phyloP scores from a whole-genome alignment of 2,888 invertebrate genomes.

The Spicauda simplicius region DNA sequence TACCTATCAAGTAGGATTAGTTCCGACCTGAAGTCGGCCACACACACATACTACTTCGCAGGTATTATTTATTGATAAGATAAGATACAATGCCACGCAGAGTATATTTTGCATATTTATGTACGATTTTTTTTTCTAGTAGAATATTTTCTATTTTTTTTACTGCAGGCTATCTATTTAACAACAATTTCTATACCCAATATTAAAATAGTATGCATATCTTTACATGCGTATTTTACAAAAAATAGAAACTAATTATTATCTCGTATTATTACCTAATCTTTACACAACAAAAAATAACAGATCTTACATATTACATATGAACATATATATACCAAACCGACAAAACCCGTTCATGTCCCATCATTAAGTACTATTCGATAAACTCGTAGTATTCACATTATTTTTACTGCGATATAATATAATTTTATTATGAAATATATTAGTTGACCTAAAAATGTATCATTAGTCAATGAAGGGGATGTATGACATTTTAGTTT shows the following conservation, averaged over 20 bases:
- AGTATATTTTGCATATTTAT: too few relatives aligned
- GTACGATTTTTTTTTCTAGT: background rate
- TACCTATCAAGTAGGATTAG: too few relatives aligned
- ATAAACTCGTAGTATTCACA: constrained; percentile 11
- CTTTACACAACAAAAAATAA: constrained; percentile 10
- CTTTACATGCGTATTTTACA: background rate
- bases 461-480: too few relatives aligned
- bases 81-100: too few relatives aligned
- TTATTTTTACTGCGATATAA: background rate
- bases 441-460: too few relatives aligned
- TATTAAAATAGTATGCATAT: background rate
- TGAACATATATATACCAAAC: constrained; percentile 9
- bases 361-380: constrained; percentile 13
- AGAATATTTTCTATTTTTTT: background rate
- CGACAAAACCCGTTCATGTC: constrained; percentile 4
- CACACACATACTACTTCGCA: too few relatives aligned
- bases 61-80: too few relatives aligned
- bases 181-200: background rate
- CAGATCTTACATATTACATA: constrained; percentile 2
- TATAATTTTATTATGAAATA: background rate
- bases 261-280: constrained; percentile 10
- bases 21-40: too few relatives aligned
- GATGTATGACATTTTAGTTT: too few relatives aligned
- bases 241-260: constrained; percentile 1
- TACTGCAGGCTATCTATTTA: background rate